Conservation (phyloP, 30 jellyfish, hydroid and myxozoan species). For the Catostylus mosaicus region DNA sequence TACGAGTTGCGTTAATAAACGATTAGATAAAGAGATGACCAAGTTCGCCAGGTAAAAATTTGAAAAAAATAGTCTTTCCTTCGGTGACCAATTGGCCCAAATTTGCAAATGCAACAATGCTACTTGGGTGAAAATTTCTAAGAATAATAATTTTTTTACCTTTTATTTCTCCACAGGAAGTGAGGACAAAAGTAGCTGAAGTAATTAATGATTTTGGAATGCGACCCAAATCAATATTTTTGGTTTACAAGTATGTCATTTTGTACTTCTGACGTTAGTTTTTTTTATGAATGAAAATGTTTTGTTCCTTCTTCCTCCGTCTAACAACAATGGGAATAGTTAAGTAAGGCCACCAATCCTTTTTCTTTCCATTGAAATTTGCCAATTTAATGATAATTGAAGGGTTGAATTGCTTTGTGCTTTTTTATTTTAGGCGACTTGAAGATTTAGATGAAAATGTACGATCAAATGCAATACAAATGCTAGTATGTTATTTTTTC, state of each 20-base stretch:
- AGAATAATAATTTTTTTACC: neutral
- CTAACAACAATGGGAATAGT: neutral
- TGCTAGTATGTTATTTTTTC: conserved; percentile 58
- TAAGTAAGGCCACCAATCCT: too few relatives aligned
- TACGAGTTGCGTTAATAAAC: too few relatives aligned
- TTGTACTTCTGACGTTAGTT: neutral
- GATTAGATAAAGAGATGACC: too few relatives aligned
- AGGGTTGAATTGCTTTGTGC: too few relatives aligned
- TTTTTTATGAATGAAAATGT: neutral
- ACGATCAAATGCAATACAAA: conserved; percentile 58
- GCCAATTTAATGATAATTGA: too few relatives aligned
- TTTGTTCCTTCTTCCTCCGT: neutral
- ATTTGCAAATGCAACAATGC: too few relatives aligned
- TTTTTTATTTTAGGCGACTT: conserved; percentile 59
- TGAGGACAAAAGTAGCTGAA: conserved; percentile 68
- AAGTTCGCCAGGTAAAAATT: too few relatives aligned
- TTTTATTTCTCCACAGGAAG: conserved; percentile 31
- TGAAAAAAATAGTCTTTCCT: too few relatives aligned
- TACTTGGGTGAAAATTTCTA: too few relatives aligned
- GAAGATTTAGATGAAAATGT: conserved; percentile 68
- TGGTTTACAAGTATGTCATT: conserved; percentile 56
- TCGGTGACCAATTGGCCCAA: too few relatives aligned
- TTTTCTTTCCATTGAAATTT: too few relatives aligned
- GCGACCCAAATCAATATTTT: conserved; percentile 72
- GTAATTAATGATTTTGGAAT: conserved; percentile 68